Evolutionary conservation across 2,888 invertebrate genomes (phyloP).

Genomic region (Ochropleura plecta): DNA sequence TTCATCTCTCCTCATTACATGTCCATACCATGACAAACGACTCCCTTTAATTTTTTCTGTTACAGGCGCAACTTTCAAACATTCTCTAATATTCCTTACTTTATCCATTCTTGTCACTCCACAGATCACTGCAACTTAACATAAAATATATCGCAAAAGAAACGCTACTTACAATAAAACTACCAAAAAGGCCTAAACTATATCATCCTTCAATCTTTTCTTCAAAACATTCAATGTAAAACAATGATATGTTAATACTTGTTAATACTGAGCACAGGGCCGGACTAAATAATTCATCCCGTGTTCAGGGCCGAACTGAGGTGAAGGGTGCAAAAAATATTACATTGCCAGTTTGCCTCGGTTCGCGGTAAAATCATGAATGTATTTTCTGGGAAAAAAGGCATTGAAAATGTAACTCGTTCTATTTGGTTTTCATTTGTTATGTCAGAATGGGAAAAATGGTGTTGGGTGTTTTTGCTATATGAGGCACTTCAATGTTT

Average conservation of each 20-base stretch:
- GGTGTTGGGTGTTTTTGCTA: slow-evolving; percentile 6
- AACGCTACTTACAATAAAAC: background rate
- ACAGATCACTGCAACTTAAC: background rate
- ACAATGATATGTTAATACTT: slow-evolving; percentile 67
- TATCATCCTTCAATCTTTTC: slow-evolving; percentile 27
- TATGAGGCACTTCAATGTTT: background rate
- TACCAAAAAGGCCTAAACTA: slow-evolving; percentile 8
- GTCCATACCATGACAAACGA: too few species aligned
- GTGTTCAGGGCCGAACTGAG: slow-evolving; percentile 57
- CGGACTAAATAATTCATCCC: slow-evolving; percentile 71
- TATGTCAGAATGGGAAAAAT: slow-evolving; percentile 20
- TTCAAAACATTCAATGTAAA: slow-evolving; percentile 61
- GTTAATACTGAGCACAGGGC: slow-evolving; percentile 61
- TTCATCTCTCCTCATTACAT: too few species aligned
- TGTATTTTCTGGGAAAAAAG: slow-evolving; percentile 48
- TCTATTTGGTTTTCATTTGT: slow-evolving; percentile 39
- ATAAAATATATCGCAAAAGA: background rate
- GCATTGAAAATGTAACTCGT: slow-evolving; percentile 32
- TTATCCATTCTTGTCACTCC: too few species aligned
- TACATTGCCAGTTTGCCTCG: slow-evolving; percentile 33
- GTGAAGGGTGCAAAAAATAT: slow-evolving; percentile 65
- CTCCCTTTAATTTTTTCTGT: too few species aligned
- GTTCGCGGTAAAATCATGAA: slow-evolving; percentile 53
- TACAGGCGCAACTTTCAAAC: too few species aligned
- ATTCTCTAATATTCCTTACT: too few species aligned